Conservation (phyloP, 2,797 vertebrate species). For the Notamacropus eugenii region DNA sequence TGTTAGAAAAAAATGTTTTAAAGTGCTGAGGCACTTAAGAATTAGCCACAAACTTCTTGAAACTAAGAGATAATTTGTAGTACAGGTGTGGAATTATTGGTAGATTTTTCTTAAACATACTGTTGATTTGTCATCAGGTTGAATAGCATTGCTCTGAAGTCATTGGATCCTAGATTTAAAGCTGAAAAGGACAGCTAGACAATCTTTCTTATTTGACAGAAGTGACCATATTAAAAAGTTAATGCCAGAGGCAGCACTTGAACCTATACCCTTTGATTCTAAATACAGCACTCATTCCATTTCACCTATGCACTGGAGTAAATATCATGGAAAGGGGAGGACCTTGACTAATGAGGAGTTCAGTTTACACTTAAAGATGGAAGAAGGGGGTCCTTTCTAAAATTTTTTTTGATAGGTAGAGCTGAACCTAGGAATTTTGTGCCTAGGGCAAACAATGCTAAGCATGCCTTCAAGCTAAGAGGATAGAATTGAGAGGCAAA, state of each 20-base stretch:
- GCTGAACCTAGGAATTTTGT: neutral
- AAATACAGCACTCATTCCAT: neutral
- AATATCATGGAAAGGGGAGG: neutral
- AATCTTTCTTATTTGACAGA: neutral
- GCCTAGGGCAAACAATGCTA: neutral
- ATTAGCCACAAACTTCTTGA: rapidly evolving
- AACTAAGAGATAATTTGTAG: neutral
- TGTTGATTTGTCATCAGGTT: too few relatives aligned
- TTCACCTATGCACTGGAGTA: neutral
- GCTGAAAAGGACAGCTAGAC: neutral
- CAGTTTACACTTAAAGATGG: neutral
- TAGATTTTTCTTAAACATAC: neutral
- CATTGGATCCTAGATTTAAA: neutral
- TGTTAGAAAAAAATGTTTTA: neutral
- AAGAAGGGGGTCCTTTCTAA: neutral
- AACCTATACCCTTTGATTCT: neutral
- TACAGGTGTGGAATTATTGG: neutral
- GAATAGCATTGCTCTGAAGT: neutral
- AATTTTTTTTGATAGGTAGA: neutral
- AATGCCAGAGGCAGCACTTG: neutral
- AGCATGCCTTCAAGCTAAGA: neutral
- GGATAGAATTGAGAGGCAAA: neutral
- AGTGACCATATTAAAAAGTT: neutral
- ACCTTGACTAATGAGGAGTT: neutral
- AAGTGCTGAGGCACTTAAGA: neutral